Percentiles rank a stretch among this genome's conserved stretches.
Evolutionary conservation across 2,797 vertebrate species (phyloP).

Genomic region (Gila robusta): DNA sequence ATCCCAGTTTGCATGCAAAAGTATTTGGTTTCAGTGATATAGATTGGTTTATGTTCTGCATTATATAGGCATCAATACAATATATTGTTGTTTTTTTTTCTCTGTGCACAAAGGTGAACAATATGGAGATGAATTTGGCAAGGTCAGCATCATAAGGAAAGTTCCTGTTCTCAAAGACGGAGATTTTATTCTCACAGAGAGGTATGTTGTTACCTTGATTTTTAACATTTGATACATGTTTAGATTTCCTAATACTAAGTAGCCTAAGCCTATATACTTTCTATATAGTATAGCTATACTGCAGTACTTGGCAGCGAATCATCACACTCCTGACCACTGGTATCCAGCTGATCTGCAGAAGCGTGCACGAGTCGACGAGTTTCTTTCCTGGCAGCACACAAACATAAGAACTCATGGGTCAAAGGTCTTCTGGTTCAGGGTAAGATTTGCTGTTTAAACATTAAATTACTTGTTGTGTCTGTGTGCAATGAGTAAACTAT

Average conservation of each 20-base stretch:
- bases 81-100: background rate
- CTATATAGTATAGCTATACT: slow-evolving; percentile 83
- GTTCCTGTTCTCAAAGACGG: slow-evolving; percentile 85
- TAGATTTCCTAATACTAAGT: background rate
- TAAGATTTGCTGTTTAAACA: slow-evolving; percentile 54
- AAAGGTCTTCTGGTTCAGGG: slow-evolving; percentile 81
- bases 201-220: slow-evolving; percentile 65
- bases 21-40: background rate
- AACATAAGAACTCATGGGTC: slow-evolving; percentile 72
- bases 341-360: slow-evolving; percentile 84
- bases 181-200: slow-evolving; percentile 84
- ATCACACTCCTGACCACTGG: slow-evolving; percentile 85
- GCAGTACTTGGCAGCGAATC: slow-evolving; percentile 83
- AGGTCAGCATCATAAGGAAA: slow-evolving; percentile 73
- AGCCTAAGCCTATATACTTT: background rate
- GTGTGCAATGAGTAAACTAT: slow-evolving; percentile 2
- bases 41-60: background rate
- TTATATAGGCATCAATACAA: background rate
- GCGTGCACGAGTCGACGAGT: slow-evolving; percentile 83
- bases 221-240: background rate
- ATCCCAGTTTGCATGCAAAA: background rate
- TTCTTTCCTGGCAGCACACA: slow-evolving; percentile 86
- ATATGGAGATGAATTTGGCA: slow-evolving; percentile 72
- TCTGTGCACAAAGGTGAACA: slow-evolving; percentile 71
- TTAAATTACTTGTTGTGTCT: background rate